These are phyloP conservation scores for Megaleporinus macrocephalus DNA, from an alignment of 2,113 vertebrate species.

Conservation along the genomic window DNA sequence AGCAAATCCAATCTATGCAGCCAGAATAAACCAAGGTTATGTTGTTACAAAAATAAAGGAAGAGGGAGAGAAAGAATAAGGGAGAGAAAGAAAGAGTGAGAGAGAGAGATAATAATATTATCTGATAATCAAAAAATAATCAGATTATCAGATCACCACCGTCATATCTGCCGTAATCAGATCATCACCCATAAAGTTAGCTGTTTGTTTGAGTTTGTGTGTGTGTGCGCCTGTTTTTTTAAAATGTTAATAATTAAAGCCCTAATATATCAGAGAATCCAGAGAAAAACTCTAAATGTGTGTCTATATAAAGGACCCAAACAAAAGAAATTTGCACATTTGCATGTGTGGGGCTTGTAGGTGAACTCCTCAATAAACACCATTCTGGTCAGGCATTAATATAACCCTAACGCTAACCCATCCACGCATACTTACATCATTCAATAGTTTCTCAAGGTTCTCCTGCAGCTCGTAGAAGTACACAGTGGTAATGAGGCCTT, in stretches of 20 bases:
- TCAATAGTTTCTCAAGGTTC: slow-evolving; percentile 90
- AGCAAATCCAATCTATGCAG: too few species aligned
- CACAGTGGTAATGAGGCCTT: slow-evolving; percentile 89
- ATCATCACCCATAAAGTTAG: not conserved
- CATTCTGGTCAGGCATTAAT: too few species aligned
- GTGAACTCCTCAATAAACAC: not conserved
- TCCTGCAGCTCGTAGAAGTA: slow-evolving; percentile 96
- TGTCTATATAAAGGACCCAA: too few species aligned
- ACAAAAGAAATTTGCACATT: too few species aligned
- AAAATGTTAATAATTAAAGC: too few species aligned
- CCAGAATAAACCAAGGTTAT: too few species aligned
- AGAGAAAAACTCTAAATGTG: too few species aligned
- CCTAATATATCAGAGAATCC: too few species aligned
- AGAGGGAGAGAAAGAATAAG: not conserved
- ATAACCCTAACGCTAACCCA: too few species aligned
- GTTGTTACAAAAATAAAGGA: not conserved
- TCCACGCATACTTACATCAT: slow-evolving; percentile 82
- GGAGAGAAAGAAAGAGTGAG: not conserved
- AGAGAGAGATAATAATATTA: not conserved
- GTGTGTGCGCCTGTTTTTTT: too few species aligned
- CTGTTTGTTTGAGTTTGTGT: too few species aligned
- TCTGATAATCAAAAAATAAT: not conserved
- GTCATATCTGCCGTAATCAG: not conserved
- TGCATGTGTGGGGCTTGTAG: too few species aligned
- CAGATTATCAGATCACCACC: not conserved